Evolutionary conservation across 30 jellyfish, hydroid and myxozoan genomes (phyloP).

Genomic region (Clytia hemisphaerica): DNA sequence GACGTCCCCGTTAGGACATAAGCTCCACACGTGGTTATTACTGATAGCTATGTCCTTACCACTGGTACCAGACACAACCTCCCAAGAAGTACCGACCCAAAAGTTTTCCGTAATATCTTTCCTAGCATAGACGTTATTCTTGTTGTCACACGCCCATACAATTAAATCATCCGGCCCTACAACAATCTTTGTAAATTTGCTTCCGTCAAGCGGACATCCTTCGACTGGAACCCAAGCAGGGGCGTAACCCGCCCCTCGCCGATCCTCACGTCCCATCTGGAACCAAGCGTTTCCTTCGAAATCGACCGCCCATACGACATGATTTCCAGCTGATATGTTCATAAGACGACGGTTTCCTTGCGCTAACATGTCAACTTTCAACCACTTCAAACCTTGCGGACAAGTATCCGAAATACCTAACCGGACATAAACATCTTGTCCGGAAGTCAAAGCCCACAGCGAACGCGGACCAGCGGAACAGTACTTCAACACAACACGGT

Average conservation of each 20-base stretch:
- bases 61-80: conserved; percentile 92
- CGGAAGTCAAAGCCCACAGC: conserved; percentile 88
- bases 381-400: conserved; percentile 97
- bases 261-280: conserved; percentile 90
- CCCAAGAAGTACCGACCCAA: conserved; percentile 96
- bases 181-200: conserved; percentile 77
- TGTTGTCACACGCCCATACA: conserved; percentile 97
- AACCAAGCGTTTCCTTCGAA: conserved; percentile 97
- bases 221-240: conserved; percentile 98
- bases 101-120: conserved; percentile 87
- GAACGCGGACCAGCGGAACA: conserved; percentile 86
- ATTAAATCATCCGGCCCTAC: conserved; percentile 82
- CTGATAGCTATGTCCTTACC: conserved; percentile 87
- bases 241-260: conserved; percentile 39
- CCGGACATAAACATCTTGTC: conserved; percentile 79
- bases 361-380: conserved; percentile 72
- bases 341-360: conserved; percentile 81
- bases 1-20: conserved; percentile 92
- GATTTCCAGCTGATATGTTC: conserved; percentile 68
- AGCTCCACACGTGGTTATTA: conserved; percentile 92
- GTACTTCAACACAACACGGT: conserved; percentile 66
- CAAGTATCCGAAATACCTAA: conserved; percentile 78
- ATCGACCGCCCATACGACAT: conserved; percentile 98
- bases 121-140: conserved; percentile 84
- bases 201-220: conserved; percentile 96